Percentiles rank a stretch among this genome's conserved stretches.
These are phyloP conservation scores for Urosaurus nigricauda DNA, from an alignment of 2,797 vertebrate genomes.

Conservation along the genomic window DNA sequence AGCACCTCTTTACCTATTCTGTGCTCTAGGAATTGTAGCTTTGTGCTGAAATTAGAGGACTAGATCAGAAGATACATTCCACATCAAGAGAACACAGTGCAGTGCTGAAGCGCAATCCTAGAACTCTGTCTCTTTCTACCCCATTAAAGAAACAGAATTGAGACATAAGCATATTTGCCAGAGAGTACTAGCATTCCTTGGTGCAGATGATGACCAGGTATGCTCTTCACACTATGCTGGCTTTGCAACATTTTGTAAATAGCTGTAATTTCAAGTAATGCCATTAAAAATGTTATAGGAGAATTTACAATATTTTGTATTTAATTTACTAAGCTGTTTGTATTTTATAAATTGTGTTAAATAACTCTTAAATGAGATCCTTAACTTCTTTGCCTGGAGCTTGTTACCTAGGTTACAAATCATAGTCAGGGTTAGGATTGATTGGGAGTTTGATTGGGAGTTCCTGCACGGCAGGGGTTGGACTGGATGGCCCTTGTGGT, in stretches of 20 bases:
- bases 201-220: too few relatives aligned
- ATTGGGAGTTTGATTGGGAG: too few relatives aligned
- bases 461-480: too few relatives aligned
- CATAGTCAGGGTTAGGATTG: not conserved
- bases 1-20: too few relatives aligned
- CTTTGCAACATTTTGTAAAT: not conserved
- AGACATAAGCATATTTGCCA: not conserved
- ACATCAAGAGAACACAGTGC: too few relatives aligned
- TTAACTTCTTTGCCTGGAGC: slow-evolving; percentile 8
- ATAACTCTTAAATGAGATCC: not conserved
- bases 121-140: too few relatives aligned
- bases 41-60: not conserved
- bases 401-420: not conserved
- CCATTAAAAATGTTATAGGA: not conserved
- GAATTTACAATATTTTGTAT: not conserved
- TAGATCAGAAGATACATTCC: too few relatives aligned
- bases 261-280: not conserved
- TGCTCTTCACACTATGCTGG: not conserved
- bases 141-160: too few relatives aligned
- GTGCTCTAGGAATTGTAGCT: not conserved
- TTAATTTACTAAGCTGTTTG: not conserved
- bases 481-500: too few relatives aligned
- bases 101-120: too few relatives aligned
- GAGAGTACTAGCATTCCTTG: not conserved
- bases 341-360: slow-evolving; percentile 12